Conservation (phyloP, 1,140 invertebrate genomes). For the Drosophila kohkoa region DNA sequence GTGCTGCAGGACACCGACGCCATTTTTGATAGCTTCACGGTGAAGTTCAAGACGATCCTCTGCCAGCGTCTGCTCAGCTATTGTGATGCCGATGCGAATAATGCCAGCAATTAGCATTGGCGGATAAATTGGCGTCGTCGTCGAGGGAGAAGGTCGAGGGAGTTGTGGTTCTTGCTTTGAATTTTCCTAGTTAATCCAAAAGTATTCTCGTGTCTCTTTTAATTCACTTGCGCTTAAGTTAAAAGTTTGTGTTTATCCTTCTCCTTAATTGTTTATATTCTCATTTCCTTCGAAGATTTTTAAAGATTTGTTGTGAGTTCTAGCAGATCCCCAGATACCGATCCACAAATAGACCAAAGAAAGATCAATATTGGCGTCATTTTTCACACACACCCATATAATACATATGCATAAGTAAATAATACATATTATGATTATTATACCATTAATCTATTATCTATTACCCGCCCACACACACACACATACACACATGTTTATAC, state of each 20-base stretch:
- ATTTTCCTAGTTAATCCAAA: slow-evolving; percentile 34
- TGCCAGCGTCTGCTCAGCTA: slow-evolving; percentile 82
- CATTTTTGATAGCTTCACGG: slow-evolving; percentile 81
- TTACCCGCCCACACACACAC: slow-evolving; percentile 41
- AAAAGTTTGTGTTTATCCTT: slow-evolving; percentile 40
- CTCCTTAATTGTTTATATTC: slow-evolving; percentile 34
- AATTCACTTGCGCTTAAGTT: slow-evolving; percentile 43
- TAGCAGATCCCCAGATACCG: slow-evolving; percentile 20
- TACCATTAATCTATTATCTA: slow-evolving; percentile 50
- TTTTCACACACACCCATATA: slow-evolving; percentile 6
- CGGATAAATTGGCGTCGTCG: slow-evolving; percentile 2
- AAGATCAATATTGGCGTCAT: slow-evolving; percentile 40
- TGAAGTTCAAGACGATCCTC: slow-evolving; percentile 83
- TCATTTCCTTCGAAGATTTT: slow-evolving; percentile 36
- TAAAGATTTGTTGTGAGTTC: slow-evolving; percentile 47
- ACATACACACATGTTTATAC: slow-evolving; percentile 55
- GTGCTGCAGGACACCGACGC: slow-evolving; percentile 74
- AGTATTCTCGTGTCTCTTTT: slow-evolving; percentile 11
- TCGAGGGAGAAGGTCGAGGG: slow-evolving; percentile 9
- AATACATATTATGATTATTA: slow-evolving; percentile 37
- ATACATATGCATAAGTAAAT: slow-evolving; percentile 27
- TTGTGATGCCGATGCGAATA: slow-evolving; percentile 63
- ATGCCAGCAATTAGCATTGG: slow-evolving; percentile 61
- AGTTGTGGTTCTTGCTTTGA: slow-evolving; percentile 53
- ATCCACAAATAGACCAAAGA: slow-evolving; percentile 40